These are phyloP conservation scores for Tiphia femorata DNA, from an alignment of 2,888 invertebrate species.

Conservation along the genomic window DNA sequence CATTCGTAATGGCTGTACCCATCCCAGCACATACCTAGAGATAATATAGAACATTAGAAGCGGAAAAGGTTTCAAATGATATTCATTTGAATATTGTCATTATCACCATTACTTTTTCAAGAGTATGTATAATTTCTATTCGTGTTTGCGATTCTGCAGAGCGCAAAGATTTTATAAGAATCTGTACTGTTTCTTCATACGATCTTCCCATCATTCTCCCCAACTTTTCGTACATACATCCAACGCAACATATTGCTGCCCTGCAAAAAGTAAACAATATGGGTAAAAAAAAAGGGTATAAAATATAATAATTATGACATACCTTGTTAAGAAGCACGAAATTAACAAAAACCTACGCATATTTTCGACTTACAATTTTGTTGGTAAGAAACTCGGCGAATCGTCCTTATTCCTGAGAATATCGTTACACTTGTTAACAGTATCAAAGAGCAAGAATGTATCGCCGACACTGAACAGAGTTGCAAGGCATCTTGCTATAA, in stretches of 20 bases:
- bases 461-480: slow-evolving; percentile 97
- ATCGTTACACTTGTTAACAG: slow-evolving; percentile 98
- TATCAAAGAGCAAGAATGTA: slow-evolving; percentile 95
- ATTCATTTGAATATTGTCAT: background rate
- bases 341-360: background rate
- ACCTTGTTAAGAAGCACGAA: background rate
- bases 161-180: slow-evolving; percentile 89
- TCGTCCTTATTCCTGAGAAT: slow-evolving; percentile 97
- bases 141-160: slow-evolving; percentile 96
- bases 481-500: slow-evolving; percentile 92
- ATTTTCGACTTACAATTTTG: slow-evolving; percentile 93
- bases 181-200: slow-evolving; percentile 97
- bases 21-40: slow-evolving; percentile 88
- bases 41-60: slow-evolving; percentile 1
- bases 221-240: slow-evolving; percentile 97
- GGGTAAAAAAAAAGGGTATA: slow-evolving; percentile 5
- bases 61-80: background rate
- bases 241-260: slow-evolving; percentile 95
- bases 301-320: background rate
- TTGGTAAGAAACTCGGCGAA: slow-evolving; percentile 94
- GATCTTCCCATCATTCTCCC: slow-evolving; percentile 99
- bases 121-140: slow-evolving; percentile 96
- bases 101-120: slow-evolving; percentile 83
- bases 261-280: slow-evolving; percentile 70
- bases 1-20: slow-evolving; percentile 90